Conservation (phyloP, 2,888 invertebrate genomes). For the Catocala nupta region DNA sequence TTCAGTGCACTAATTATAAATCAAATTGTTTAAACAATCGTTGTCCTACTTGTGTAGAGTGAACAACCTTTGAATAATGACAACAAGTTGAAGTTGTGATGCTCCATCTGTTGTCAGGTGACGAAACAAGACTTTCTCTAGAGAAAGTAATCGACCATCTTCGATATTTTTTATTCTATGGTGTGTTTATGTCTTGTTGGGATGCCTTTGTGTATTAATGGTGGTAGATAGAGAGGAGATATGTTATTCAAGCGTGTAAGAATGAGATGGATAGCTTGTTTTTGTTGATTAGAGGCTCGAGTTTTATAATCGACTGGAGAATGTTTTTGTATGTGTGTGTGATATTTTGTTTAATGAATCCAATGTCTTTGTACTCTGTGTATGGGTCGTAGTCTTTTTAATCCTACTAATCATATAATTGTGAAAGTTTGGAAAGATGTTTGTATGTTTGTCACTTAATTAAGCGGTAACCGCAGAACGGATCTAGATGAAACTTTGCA, state of each 20-base stretch:
- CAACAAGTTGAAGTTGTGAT: slow-evolving; percentile 18
- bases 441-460: too few species aligned
- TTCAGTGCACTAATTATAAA: not conserved
- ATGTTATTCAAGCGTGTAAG: slow-evolving; percentile 2
- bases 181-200: slow-evolving; percentile 41
- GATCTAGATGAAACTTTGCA: too few species aligned
- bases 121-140: slow-evolving; percentile 55
- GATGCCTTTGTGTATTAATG: slow-evolving; percentile 8
- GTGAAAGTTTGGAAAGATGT: too few species aligned
- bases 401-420: too few species aligned
- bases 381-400: too few species aligned
- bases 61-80: slow-evolving; percentile 29
- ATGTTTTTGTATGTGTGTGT: not conserved
- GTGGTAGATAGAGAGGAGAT: not conserved
- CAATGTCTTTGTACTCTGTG: too few species aligned
- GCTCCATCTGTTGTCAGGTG: slow-evolving; percentile 34
- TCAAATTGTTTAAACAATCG: not conserved
- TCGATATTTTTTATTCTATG: slow-evolving; percentile 48
- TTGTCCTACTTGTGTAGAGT: slow-evolving; percentile 20
- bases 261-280: slow-evolving; percentile 2
- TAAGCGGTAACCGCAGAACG: too few species aligned
- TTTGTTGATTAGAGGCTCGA: not conserved
- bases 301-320: not conserved
- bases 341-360: not conserved
- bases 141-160: slow-evolving; percentile 57